phyloP scores from a whole-genome alignment of 2,113 vertebrate genomes.

The Xyrauchen texanus region DNA sequence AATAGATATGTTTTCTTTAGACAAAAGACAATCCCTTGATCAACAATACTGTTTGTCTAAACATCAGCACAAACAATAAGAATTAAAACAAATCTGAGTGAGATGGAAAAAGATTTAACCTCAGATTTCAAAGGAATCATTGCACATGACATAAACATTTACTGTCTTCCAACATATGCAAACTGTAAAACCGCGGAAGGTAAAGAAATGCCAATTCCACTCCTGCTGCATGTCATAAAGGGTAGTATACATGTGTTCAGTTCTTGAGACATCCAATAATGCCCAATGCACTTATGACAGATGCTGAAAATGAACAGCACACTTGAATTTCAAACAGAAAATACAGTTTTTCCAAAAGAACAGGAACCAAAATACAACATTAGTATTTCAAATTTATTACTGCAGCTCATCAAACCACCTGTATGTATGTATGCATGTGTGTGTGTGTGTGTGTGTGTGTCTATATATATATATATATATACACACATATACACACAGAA shows the following conservation, averaged over 20 bases:
- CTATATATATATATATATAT: too few species aligned
- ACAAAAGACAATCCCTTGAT: constrained; percentile 51
- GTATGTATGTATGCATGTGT: too few species aligned
- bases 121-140: constrained; percentile 31
- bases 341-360: neutral
- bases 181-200: constrained; percentile 1
- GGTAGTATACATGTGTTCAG: constrained; percentile 15
- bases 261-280: constrained; percentile 20
- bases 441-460: too few species aligned
- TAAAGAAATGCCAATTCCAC: constrained; percentile 8
- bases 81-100: constrained; percentile 23
- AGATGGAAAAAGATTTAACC: constrained; percentile 1
- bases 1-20: constrained; percentile 54
- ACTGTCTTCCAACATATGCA: neutral
- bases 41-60: constrained; percentile 43
- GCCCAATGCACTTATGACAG: constrained; percentile 3
- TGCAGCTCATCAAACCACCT: constrained; percentile 5
- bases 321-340: neutral
- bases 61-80: constrained; percentile 23
- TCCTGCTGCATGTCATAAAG: neutral
- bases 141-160: constrained; percentile 10
- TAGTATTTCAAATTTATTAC: constrained; percentile 31
- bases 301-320: neutral
- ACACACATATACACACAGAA: neutral
- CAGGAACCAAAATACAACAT: constrained; percentile 6